Base-by-base conservation (phyloP, 2,113 vertebrate species). In the Calyptomena viridis region DNA sequence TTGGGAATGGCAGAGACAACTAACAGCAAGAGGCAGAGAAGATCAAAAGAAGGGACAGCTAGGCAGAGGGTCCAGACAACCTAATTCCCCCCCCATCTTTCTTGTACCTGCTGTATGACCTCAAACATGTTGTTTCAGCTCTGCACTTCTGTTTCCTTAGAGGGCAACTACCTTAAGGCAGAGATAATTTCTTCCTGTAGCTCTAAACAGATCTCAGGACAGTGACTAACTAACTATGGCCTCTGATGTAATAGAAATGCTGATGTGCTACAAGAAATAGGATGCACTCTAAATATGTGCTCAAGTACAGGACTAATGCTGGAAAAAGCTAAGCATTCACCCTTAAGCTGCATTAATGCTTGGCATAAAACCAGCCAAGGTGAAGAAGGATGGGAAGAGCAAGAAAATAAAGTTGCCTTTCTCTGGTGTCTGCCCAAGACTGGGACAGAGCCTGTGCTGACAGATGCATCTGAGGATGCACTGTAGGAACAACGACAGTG, bases 61-160 rank as follows among this genome's bases (percentile, higher is more conserved):
- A 30, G 25, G 50, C 39, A 75, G 44, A 76, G 30, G 27, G 23
- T 37, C 11, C 20, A 44, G 44, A 49, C 47, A 12, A 76, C 7
- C 44, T 15, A 21, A 1, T 44, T 69, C 55, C 28, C 2, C 1
- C 22, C n/a, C 56, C 2, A 2, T 12, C 30, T 76, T 69, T 64
- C 56, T 31, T 2, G 1, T 39, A 31, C 10, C 5, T 46, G 28
- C n/a, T 63, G n/a, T 19, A 40, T n/a, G 35, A 76, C 49, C 25
- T 50, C 1, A 1, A 31, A 47, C 0, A 0, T 46, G 60, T 62
- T 0, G 2, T 35, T 80, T 40, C 31, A 64, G 7, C 14, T n/a
- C 68, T 46, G 44, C 30, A 27, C 11, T 33, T 60, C 35, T 22
- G 21, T 66, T 33, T 46, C n/a, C n/a, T 71, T 25, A 69, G 37